Base-by-base conservation (phyloP, 2,888 invertebrate genomes). In the Lucinisca nassula region DNA sequence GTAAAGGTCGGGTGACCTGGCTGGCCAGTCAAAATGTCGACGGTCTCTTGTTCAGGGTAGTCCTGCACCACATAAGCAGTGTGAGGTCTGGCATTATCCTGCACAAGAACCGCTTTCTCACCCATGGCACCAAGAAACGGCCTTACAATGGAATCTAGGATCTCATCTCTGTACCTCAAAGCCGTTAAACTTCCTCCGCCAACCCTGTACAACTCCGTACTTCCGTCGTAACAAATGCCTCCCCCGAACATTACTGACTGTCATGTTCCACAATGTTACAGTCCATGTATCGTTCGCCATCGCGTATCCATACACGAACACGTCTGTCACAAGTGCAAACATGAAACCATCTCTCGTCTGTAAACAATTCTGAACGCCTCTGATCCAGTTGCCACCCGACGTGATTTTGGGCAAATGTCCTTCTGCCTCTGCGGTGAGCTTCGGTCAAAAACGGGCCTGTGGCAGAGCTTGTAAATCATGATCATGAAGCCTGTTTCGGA, bases 1-100 rank as follows among this genome's bases (percentile, higher is more conserved):
- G 40, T 12, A 55, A 37, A 81, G n/a, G 30, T 82, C 40, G 12
- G 61, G 75, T 37, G 75, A 74, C 37, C 40, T 61, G 8, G 74
- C 58, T 58, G 74, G 61, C 75, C 74, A 74, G 38, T 81, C 81
- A 37, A 81, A 27, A 27, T 32, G 30, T 58, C 75, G 12, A 82
- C 61, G 17, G 75, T 24, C 61, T 74, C 82, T 21, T 67, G 45
- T n/a, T 75, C 17, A 32, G 75, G 61, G 45, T 82, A 61, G 40
- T 32, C 40, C 8, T n/a, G 27, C 21, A 51, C 51, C 51, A 51
- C 51, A 70, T 70, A 70, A 35, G 70, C 70, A n/a, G n/a, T n/a
- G n/a, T n/a, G n/a, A n/a, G n/a, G n/a, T n/a, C n/a, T n/a, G n/a
- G n/a, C 35, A 77, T 82, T 82, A 35, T 82, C 76, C 6, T 82